Percentiles rank a stretch among this genome's conserved stretches.
These are phyloP conservation scores for Gouania willdenowi DNA, from an alignment of 2,797 vertebrate species.

Conservation along the genomic window DNA sequence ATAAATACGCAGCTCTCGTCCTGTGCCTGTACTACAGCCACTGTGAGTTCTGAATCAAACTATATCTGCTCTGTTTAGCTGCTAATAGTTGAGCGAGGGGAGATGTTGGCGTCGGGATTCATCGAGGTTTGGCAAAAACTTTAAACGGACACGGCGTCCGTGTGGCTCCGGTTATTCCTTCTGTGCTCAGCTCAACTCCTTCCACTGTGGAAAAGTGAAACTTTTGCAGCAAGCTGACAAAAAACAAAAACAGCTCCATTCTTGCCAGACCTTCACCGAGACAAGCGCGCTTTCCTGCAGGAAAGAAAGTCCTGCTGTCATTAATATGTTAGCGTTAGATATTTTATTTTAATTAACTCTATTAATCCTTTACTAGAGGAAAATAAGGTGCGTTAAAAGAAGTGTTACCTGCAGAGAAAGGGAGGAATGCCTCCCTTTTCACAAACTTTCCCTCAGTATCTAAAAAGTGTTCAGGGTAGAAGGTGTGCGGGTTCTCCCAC, in stretches of 20 bases:
- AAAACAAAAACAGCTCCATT: slow-evolving; percentile 77
- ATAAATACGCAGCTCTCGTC: too few species aligned
- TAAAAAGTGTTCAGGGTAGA: slow-evolving; percentile 85
- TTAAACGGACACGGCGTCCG: slow-evolving; percentile 72
- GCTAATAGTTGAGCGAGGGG: too few species aligned
- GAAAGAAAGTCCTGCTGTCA: background rate
- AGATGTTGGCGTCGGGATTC: background rate
- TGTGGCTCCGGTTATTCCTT: slow-evolving; percentile 72
- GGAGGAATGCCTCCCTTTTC: slow-evolving; percentile 77
- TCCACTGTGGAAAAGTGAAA: slow-evolving; percentile 74
- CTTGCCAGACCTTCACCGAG: slow-evolving; percentile 80
- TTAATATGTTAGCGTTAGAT: too few species aligned
- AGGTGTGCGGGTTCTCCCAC: slow-evolving; percentile 81
- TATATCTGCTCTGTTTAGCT: background rate
- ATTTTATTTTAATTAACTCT: too few species aligned
- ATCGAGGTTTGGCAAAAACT: slow-evolving; percentile 63
- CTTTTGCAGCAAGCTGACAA: slow-evolving; percentile 75
- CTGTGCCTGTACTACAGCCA: too few species aligned
- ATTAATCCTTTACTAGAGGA: too few species aligned
- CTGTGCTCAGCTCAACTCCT: slow-evolving; percentile 42
- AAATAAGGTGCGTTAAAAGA: background rate
- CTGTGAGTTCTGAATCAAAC: too few species aligned
- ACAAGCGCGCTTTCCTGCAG: slow-evolving; percentile 80
- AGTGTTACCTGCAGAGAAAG: slow-evolving; percentile 83
- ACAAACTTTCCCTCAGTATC: slow-evolving; percentile 76